Base-by-base conservation (phyloP, 2,113 vertebrate species). In the Nothoprocta pentlandii region DNA sequence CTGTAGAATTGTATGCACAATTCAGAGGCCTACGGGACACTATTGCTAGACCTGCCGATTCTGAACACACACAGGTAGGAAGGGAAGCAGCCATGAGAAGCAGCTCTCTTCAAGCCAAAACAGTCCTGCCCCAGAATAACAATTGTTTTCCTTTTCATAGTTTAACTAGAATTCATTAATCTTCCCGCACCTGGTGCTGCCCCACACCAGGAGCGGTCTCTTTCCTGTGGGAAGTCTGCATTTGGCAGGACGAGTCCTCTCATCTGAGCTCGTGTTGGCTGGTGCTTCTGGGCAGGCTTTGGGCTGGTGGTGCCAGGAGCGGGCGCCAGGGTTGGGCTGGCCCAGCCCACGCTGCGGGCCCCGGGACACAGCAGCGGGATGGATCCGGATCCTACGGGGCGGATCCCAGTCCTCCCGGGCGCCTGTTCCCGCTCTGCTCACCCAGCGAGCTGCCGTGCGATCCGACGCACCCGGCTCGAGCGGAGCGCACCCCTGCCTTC, bases 21-120 rank as follows among this genome's bases (percentile, higher is more conserved):
- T 12, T 75, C 81, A 62, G 92, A n/a, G 12, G 59, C 63, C 81
- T 91, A 93, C 80, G 56, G 85, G 91, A 80, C 75, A 71, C 71
- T 36, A 20, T 0, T 54, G 87, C 80, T 1, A 83, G 85, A 78
- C 76, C 81, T 66, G 9, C 86, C 87, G 51, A 74, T 4, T 28
- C 19, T 64, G 36, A 56, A 19, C 6, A 6, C 13, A 42, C 28
- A 86, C 64, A 36, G 49, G n/a, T 53, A 71, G 7, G 51, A 56
- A 34, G 62, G 78, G 1, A 16, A 87, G 73, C 78, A 64, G 88
- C 83, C 28, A 17, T 10, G 16, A 58, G 41, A 25, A 89, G 67
- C 66, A 89, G 89, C 39, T 64, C 47, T 53, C 79, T 25, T 44
- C 85, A 81, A 93, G 76, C 20, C 56, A 46, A 8, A 32, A 23